Conservation (phyloP, 2,888 invertebrate species). For the Anthophora plumipes region DNA sequence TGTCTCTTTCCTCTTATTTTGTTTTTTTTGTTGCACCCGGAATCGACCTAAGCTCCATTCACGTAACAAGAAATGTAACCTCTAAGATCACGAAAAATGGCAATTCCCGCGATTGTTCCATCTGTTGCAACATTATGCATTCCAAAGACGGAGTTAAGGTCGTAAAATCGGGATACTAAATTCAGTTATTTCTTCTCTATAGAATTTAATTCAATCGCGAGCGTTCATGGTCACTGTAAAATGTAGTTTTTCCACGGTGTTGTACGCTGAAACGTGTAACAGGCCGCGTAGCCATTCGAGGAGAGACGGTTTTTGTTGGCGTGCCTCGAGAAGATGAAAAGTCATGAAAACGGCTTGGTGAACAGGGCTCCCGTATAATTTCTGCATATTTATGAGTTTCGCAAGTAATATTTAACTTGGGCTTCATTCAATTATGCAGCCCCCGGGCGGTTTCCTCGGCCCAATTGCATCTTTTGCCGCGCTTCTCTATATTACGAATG, state of each 20-base stretch:
- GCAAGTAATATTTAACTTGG: constrained; percentile 54
- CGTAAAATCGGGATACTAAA: constrained; percentile 43
- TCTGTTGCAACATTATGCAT: constrained; percentile 41
- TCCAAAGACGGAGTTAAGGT: constrained; percentile 61
- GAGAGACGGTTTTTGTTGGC: constrained; percentile 19
- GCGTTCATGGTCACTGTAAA: not conserved
- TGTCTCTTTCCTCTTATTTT: no score
- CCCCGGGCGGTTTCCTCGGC: constrained; percentile 45
- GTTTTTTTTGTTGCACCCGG: constrained; percentile 27
- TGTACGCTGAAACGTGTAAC: not conserved
- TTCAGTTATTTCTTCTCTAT: not conserved
- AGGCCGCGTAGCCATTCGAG: not conserved
- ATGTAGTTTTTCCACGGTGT: not conserved
- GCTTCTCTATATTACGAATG: constrained; percentile 35
- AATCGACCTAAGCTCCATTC: constrained; percentile 1
- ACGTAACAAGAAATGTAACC: constrained; percentile 16
- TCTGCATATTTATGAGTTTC: constrained; percentile 56
- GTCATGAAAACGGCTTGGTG: constrained; percentile 19
- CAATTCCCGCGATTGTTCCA: constrained; percentile 55
- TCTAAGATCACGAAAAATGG: constrained; percentile 24
- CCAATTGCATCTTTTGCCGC: constrained; percentile 47
- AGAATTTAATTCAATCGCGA: constrained; percentile 1
- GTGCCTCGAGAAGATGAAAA: constrained; percentile 25
- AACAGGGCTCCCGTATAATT: constrained; percentile 7
- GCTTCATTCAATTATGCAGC: constrained; percentile 57